A percentile compares a stretch with the other conserved stretches of the same genome.
These are phyloP conservation scores for Lucilia cuprina DNA, from an alignment of 1,140 invertebrate genomes.

Conservation along the genomic window DNA sequence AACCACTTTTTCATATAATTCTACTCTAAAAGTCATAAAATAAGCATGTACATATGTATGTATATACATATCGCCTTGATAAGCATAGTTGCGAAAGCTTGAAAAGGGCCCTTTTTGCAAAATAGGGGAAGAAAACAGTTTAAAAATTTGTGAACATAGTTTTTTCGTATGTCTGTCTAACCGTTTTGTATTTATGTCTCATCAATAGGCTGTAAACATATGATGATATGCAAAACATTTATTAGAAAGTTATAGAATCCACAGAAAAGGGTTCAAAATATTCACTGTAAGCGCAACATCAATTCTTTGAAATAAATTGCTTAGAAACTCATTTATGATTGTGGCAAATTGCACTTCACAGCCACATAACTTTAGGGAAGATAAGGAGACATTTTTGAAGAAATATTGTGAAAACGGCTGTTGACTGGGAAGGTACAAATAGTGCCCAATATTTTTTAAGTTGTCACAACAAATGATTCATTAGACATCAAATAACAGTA, in stretches of 20 bases:
- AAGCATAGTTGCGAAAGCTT: too few relatives aligned
- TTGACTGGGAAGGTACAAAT: neutral
- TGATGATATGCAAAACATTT: neutral
- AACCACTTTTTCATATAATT: neutral
- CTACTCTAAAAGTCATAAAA: neutral
- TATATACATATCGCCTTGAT: too few relatives aligned
- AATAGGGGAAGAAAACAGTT: too few relatives aligned
- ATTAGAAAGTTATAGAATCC: too few relatives aligned
- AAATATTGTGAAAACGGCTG: neutral
- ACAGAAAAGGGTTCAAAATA: neutral
- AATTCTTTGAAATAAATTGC: slow-evolving; percentile 12
- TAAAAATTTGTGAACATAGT: too few relatives aligned
- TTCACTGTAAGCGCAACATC: neutral
- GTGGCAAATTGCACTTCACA: neutral
- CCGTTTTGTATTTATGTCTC: too few relatives aligned
- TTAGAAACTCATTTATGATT: slow-evolving; percentile 8
- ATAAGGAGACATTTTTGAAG: neutral
- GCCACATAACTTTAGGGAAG: too few relatives aligned
- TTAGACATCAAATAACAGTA: neutral
- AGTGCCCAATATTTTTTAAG: neutral
- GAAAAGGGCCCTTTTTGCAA: too few relatives aligned
- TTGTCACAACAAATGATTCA: neutral
- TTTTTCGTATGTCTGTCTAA: too few relatives aligned
- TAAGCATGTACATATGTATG: too few relatives aligned
- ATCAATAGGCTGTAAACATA: neutral